A percentile compares a stretch with the other conserved stretches of the same genome.
phyloP scores from a whole-genome alignment of 1,140 invertebrate genomes.

The Anoplolepis gracilipes region DNA sequence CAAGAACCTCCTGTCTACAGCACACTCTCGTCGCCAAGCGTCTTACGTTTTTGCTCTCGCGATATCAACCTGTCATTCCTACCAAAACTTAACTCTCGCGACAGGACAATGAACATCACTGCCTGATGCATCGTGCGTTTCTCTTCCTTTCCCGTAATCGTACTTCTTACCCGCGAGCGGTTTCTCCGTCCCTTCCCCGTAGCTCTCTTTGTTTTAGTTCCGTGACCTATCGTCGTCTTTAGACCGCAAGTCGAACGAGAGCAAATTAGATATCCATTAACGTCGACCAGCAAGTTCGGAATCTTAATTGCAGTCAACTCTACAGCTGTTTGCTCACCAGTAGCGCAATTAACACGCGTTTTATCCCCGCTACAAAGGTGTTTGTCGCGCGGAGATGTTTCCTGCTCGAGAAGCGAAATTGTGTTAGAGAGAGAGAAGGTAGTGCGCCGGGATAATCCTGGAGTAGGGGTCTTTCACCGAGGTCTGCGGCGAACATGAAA shows the following conservation, averaged over 20 bases:
- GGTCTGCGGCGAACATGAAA: slow-evolving; percentile 4
- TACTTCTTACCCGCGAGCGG: background rate
- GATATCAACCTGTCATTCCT: slow-evolving; percentile 55
- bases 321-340: slow-evolving; percentile 32
- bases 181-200: background rate
- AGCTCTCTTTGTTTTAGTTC: slow-evolving; percentile 55
- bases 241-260: slow-evolving; percentile 63
- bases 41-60: slow-evolving; percentile 48
- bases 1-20: slow-evolving; percentile 43
- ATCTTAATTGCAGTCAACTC: slow-evolving; percentile 65
- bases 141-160: background rate
- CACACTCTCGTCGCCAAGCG: background rate
- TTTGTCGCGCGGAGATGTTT: slow-evolving; percentile 23
- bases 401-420: slow-evolving; percentile 6
- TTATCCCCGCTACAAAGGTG: slow-evolving; percentile 31
- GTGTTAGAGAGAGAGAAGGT: background rate
- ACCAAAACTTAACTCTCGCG: slow-evolving; percentile 38
- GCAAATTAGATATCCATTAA: slow-evolving; percentile 75
- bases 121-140: background rate
- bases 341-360: slow-evolving; percentile 37
- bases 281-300: slow-evolving; percentile 40
- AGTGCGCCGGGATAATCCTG: slow-evolving; percentile 19
- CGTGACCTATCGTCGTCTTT: background rate
- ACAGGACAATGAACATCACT: slow-evolving; percentile 49
- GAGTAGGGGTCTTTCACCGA: slow-evolving; percentile 8